Base-by-base conservation (phyloP, 2,797 vertebrate genomes). In the Bradypodion ventrale region DNA sequence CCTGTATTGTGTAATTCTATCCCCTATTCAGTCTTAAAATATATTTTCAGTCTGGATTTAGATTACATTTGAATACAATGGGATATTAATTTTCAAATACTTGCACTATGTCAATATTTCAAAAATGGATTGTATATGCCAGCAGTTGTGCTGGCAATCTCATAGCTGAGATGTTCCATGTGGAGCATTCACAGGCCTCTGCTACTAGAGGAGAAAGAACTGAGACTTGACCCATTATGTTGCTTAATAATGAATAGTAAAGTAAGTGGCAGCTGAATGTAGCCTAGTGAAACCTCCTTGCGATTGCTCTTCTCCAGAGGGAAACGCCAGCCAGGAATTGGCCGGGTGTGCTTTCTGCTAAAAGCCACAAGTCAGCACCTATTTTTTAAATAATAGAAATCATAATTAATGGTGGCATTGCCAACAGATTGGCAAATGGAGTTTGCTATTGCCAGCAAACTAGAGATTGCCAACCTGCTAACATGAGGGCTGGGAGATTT, bases 321-420 rank as follows among this genome's bases (percentile, higher is more conserved):
- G 66, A 82, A 84, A 77, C 52, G 37, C 82, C 82, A 84, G 49
- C 23, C 13, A 40, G 35, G 65, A 59, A 80, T 56, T 37, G 66
- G 59, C 21, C 49, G 77, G 73, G 46, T 56, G 13, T 73, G 78
- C 35, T 65, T 77, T 72, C 29, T n/a, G 8, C 78, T 77, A 76
- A 77, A 87, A 84, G 73, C 78, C 66, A 77, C 82, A 52, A 81
- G 84, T 84, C 74, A 60, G 59, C 23, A 44, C 83, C 23, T 73
- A 68, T 73, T 87, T 87, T 46, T 82, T 84, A 87, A 87, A 87
- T 84, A 87, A 87, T 84, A 66, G 78, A 87, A 87, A 84, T 59
- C 56, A 46, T 84, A 87, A 87, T 84, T 77, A 87, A 59, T 72
- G 46, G 66, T 81, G 82, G 66, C 66, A 81, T 44, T 73, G 66